Percentiles rank a stretch among this genome's conserved stretches.
These are phyloP conservation scores for Hoplostethus mediterraneus DNA, from an alignment of 2,797 vertebrate species.

Conservation along the genomic window DNA sequence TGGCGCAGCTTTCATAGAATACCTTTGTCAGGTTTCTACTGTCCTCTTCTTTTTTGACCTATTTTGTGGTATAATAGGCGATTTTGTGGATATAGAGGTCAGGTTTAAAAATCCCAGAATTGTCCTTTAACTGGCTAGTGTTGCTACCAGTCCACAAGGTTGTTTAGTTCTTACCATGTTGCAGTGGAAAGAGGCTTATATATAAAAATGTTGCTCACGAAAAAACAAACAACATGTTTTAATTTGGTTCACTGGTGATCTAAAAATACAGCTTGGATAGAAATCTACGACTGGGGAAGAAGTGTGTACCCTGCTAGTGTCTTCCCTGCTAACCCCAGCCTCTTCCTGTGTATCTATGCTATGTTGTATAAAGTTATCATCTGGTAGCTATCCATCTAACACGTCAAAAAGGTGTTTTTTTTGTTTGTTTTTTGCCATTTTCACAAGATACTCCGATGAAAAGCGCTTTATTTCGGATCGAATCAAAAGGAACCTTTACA, in stretches of 20 bases:
- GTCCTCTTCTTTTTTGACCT: too few relatives aligned
- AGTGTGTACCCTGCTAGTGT: constrained; percentile 2
- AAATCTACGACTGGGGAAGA: background rate
- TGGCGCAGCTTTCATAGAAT: too few relatives aligned
- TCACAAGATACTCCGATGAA: constrained; percentile 16
- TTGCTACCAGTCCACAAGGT: background rate
- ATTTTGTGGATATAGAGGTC: too few relatives aligned
- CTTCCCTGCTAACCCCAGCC: constrained; percentile 4
- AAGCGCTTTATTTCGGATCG: constrained; percentile 54
- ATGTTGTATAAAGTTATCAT: constrained; percentile 62
- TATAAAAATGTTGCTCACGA: background rate
- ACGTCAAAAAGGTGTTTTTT: constrained; percentile 19
- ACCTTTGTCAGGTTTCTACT: too few relatives aligned
- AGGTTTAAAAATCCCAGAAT: too few relatives aligned
- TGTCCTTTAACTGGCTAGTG: constrained; percentile 4
- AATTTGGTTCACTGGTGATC: background rate
- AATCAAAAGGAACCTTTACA: constrained; percentile 3
- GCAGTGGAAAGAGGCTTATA: background rate
- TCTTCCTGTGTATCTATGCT: constrained; percentile 47
- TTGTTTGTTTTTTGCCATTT: background rate
- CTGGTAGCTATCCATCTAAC: constrained; percentile 32
- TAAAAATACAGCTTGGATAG: background rate
- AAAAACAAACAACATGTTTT: background rate
- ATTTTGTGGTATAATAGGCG: too few relatives aligned
- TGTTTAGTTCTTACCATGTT: background rate